A percentile compares a stretch with the other conserved stretches of the same genome.
These are phyloP conservation scores for Balanococcus diminutus DNA, from an alignment of 2,888 invertebrate genomes.

Conservation along the genomic window DNA sequence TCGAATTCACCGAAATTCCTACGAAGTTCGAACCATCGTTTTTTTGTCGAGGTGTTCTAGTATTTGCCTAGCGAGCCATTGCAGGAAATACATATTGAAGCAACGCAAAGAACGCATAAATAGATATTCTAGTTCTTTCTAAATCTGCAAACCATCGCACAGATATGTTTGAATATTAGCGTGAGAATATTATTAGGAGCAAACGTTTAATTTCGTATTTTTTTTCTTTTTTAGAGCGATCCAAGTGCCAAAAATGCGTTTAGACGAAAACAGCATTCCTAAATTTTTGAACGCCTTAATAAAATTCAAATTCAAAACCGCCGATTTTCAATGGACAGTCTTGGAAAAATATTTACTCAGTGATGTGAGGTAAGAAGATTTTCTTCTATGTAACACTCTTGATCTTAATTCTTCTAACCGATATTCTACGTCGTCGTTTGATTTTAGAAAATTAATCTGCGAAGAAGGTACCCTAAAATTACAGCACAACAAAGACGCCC, in stretches of 20 bases:
- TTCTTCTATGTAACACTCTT: background rate
- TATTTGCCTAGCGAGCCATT: background rate
- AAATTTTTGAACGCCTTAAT: background rate
- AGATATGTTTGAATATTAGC: background rate
- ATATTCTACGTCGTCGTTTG: background rate
- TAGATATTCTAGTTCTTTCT: background rate
- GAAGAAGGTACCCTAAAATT: background rate
- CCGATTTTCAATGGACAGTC: background rate
- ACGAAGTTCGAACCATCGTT: background rate
- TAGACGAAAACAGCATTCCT: background rate
- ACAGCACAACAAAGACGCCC: conserved; percentile 12
- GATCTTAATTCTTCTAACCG: background rate
- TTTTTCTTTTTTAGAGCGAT: background rate
- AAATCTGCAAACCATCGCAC: background rate
- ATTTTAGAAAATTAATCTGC: conserved; percentile 40
- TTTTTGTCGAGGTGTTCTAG: background rate
- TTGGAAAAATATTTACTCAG: background rate
- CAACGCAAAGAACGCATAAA: background rate
- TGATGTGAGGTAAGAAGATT: background rate
- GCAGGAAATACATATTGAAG: background rate
- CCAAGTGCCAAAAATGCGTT: background rate
- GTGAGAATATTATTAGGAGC: background rate
- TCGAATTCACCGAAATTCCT: too few species aligned
- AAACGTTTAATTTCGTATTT: background rate
- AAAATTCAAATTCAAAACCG: background rate